phyloP scores from a whole-genome alignment of 1,140 invertebrate genomes.

The Bombus vancouverensis region DNA sequence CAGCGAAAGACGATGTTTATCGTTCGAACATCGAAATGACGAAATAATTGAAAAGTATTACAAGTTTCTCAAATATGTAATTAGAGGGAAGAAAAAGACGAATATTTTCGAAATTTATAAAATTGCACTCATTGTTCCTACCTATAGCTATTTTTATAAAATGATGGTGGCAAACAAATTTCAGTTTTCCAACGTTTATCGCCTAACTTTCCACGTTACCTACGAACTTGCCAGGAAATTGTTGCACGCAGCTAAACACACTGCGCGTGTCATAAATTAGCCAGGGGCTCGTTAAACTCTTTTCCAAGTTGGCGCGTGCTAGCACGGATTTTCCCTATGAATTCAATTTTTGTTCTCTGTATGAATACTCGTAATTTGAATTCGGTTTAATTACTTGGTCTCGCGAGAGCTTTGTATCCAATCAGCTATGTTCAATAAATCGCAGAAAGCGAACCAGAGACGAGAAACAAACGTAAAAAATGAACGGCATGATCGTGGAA shows the following conservation, averaged over 20 bases:
- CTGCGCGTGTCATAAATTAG: conserved; percentile 21
- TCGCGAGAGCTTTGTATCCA: background rate
- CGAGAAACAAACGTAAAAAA: background rate
- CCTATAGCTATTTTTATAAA: background rate
- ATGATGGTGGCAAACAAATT: conserved; percentile 20
- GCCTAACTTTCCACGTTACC: conserved; percentile 33
- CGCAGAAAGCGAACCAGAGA: background rate
- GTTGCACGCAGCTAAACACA: conserved; percentile 29
- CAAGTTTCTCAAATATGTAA: no score
- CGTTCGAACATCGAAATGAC: background rate
- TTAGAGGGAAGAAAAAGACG: background rate
- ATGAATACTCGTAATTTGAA: background rate
- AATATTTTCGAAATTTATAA: background rate
- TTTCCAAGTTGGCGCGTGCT: background rate
- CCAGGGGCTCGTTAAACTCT: conserved; percentile 22
- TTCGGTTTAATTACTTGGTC: background rate
- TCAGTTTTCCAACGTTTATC: conserved; percentile 22
- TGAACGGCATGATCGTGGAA: conserved; percentile 11
- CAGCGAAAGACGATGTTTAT: background rate
- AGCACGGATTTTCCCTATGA: background rate
- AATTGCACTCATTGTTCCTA: background rate
- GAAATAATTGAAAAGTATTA: no score
- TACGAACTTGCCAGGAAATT: conserved; percentile 34
- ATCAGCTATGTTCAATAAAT: background rate
- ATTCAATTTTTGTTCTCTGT: background rate